Evolutionary conservation across 1,140 invertebrate genomes (phyloP).

Genomic region (Campoletis sonorensis): DNA sequence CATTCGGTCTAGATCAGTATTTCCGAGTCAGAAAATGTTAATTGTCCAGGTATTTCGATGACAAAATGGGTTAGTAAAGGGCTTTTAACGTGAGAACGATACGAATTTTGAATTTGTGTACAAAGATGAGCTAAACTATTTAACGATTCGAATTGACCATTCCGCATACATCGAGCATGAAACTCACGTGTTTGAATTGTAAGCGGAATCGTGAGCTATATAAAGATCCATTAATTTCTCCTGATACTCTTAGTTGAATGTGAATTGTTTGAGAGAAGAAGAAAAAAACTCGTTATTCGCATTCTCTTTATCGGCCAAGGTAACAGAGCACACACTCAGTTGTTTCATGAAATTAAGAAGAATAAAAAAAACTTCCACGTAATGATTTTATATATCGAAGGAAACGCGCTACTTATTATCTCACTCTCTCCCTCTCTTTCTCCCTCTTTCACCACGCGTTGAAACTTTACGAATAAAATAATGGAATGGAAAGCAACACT

Average conservation of each 20-base stretch:
- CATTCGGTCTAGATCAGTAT: too few species aligned
- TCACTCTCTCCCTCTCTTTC: too few species aligned
- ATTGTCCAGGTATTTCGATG: too few species aligned
- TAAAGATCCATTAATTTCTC: conserved; percentile 2
- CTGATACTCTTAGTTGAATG: conserved; percentile 43
- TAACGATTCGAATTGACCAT: not conserved
- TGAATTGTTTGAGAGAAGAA: conserved; percentile 45
- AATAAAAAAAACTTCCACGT: not conserved
- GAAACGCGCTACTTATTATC: not conserved
- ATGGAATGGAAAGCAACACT: conserved; percentile 49
- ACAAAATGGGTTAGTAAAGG: too few species aligned
- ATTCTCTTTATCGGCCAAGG: conserved; percentile 70
- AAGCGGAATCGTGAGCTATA: conserved; percentile 24
- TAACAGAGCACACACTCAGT: conserved; percentile 54
- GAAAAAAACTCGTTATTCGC: conserved; percentile 53
- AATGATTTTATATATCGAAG: conserved; percentile 23
- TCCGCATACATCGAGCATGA: not conserved
- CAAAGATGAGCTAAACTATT: not conserved
- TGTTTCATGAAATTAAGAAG: not conserved
- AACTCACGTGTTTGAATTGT: not conserved
- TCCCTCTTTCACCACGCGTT: conserved; percentile 42
- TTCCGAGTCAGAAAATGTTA: too few species aligned
- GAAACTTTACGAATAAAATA: conserved; percentile 66
- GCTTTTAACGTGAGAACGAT: not conserved
- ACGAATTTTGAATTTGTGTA: not conserved